phyloP scores from a whole-genome alignment of 2,888 invertebrate species.

The Hyalella azteca region DNA sequence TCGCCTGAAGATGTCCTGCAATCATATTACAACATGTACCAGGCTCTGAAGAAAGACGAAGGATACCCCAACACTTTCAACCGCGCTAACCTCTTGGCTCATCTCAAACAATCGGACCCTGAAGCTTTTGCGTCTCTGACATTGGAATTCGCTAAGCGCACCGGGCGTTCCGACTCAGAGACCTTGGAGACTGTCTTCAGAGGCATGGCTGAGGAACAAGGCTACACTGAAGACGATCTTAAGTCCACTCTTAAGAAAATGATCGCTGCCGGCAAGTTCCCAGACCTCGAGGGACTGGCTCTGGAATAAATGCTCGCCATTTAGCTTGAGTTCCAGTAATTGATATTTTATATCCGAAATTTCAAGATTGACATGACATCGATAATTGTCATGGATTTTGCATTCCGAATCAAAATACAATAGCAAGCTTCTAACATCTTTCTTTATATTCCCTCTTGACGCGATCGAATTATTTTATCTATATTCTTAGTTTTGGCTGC shows the following conservation, averaged over 20 bases:
- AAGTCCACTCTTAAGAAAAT: neutral
- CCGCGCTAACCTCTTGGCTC: neutral
- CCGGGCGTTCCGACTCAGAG: neutral
- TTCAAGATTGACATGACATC: too few species aligned
- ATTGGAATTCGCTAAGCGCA: neutral
- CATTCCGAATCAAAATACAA: too few species aligned
- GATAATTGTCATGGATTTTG: too few species aligned
- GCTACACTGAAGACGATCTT: neutral
- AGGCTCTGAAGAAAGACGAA: neutral
- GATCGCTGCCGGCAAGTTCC: neutral
- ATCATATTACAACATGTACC: constrained; percentile 2
- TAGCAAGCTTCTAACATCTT: too few species aligned
- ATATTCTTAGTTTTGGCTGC: too few species aligned
- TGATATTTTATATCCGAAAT: too few species aligned
- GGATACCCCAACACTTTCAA: neutral
- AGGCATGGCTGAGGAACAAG: neutral
- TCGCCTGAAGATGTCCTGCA: too few species aligned
- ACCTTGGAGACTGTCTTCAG: neutral
- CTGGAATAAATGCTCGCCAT: too few species aligned
- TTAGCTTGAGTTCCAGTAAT: too few species aligned
- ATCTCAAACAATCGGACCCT: neutral
- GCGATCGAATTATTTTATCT: too few species aligned
- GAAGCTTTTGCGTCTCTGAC: neutral
- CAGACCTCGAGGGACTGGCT: neutral
- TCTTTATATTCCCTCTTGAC: too few species aligned